Evolutionary conservation across 2,888 invertebrate genomes (phyloP), one percentile per base, ranked within the genome.

Genomic region (Allygus modestus): DNA sequence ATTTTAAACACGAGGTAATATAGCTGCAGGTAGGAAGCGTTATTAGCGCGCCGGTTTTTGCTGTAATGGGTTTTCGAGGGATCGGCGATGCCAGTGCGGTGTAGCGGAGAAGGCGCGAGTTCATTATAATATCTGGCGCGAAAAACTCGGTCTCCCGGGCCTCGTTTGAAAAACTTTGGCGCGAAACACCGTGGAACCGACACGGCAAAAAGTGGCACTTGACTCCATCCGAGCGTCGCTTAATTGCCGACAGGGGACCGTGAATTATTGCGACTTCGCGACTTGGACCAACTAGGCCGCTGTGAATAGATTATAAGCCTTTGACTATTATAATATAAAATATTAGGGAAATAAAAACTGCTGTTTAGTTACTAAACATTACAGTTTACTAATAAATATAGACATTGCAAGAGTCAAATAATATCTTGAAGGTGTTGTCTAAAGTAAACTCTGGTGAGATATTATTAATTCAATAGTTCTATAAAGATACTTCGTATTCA

Each of bases 81-180:
- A 33, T 33, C 33, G 15, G 37, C 23, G 37, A 37, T 33, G 41
- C 46, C 46, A 43, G 28, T 7, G 77, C 46, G 23, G 46, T 5
- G 33, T 54, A 37, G 79, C 79, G 58, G 31, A 33, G 79, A 79
- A 54, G 58, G 79, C 51, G 77, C 31, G 51, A 37, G 79, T 58
- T 79, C 79, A 79, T 79, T 79, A 79, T 79, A 79, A 79, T 79
- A 79, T 79, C 58, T 58, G 51, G 51, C 77, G 79, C 79, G 79
- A 54, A 58, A 79, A 79, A 54, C 54, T 33, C 79, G 4, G 46
- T 77, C 75, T 77, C 58, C 79, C 33, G 58, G 58, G 79, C 54
- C 58, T 58, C 58, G 33, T 28, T 73, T 58, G 79, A 28, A 58
- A 79, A 79, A 79, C 79, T 79, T 79, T 79, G 58, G 58, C 77